phyloP scores from a whole-genome alignment of 2,888 invertebrate genomes.

The Mesochorus sp. region DNA sequence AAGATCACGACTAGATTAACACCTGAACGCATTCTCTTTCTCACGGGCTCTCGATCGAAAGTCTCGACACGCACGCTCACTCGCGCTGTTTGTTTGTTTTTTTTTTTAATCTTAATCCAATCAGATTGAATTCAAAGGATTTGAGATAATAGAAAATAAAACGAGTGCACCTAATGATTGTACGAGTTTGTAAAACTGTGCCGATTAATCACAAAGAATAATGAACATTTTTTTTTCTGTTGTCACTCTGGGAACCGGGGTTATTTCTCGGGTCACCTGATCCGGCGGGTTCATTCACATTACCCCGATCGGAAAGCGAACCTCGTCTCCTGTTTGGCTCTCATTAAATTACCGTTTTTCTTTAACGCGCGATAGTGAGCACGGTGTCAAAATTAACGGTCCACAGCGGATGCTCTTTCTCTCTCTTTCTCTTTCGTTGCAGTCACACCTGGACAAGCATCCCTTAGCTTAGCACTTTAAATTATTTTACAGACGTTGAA shows the following conservation, averaged over 20 bases:
- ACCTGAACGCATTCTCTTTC: conserved; percentile 66
- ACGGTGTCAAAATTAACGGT: conserved; percentile 20
- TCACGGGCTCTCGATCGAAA: neutral
- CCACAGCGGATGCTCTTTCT: neutral
- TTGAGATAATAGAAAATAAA: neutral
- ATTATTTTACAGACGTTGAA: neutral
- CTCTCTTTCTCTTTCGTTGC: conserved; percentile 8
- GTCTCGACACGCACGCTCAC: neutral
- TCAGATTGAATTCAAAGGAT: neutral
- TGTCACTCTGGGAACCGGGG: neutral
- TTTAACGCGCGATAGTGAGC: conserved; percentile 15
- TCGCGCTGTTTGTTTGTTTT: neutral
- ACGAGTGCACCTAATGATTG: neutral
- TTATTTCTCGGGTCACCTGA: conserved; percentile 16
- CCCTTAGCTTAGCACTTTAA: conserved; percentile 10
- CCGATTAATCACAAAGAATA: neutral
- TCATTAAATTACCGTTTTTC: conserved; percentile 48
- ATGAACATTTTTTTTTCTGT: neutral
- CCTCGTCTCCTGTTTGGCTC: conserved; percentile 15
- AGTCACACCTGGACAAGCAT: conserved; percentile 48
- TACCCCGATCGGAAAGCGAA: conserved; percentile 33
- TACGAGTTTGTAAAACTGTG: neutral
- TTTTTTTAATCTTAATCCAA: neutral
- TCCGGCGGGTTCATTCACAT: conserved; percentile 9
- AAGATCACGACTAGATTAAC: conserved; percentile 74